Evolutionary conservation across 1,140 invertebrate genomes (phyloP).

Genomic region (Rhyacophila brunnea): DNA sequence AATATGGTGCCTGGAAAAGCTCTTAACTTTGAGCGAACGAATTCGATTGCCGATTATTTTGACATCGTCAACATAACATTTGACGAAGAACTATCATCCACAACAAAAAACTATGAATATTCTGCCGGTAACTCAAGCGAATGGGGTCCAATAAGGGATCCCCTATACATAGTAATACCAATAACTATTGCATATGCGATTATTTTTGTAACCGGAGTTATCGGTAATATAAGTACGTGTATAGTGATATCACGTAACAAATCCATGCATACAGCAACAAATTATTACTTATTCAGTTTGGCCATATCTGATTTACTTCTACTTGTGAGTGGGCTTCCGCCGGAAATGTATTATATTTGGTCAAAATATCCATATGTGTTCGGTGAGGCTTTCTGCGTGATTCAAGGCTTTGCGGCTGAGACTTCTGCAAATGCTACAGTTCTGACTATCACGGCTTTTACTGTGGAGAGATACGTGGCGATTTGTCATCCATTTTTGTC

Average conservation of each 20-base stretch:
- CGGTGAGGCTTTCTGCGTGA: constrained; percentile 80
- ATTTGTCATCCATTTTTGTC: constrained; percentile 74
- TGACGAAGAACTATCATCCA: not conserved
- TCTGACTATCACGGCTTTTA: constrained; percentile 80
- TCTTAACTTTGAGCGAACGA: no score
- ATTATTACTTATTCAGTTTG: constrained; percentile 92
- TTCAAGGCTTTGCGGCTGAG: constrained; percentile 82
- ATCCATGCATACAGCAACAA: constrained; percentile 88
- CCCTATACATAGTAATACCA: constrained; percentile 71
- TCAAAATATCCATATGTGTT: constrained; percentile 85
- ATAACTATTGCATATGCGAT: constrained; percentile 78
- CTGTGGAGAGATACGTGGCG: constrained; percentile 76
- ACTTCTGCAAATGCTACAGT: constrained; percentile 92
- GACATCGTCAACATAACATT: constrained; percentile 15
- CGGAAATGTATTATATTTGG: constrained; percentile 87
- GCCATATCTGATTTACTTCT: constrained; percentile 90
- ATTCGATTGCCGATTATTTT: constrained; percentile 29
- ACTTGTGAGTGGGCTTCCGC: constrained; percentile 76
- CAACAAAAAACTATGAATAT: constrained; percentile 1
- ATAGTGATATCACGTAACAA: constrained; percentile 89
- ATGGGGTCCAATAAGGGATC: constrained; percentile 59
- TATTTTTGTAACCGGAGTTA: constrained; percentile 82
- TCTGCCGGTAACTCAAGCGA: constrained; percentile 13
- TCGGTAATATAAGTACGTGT: constrained; percentile 92
- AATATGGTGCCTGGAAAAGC: no score